phyloP scores from a whole-genome alignment of 2,113 vertebrate species.

The Hippocampus guttulatus region DNA sequence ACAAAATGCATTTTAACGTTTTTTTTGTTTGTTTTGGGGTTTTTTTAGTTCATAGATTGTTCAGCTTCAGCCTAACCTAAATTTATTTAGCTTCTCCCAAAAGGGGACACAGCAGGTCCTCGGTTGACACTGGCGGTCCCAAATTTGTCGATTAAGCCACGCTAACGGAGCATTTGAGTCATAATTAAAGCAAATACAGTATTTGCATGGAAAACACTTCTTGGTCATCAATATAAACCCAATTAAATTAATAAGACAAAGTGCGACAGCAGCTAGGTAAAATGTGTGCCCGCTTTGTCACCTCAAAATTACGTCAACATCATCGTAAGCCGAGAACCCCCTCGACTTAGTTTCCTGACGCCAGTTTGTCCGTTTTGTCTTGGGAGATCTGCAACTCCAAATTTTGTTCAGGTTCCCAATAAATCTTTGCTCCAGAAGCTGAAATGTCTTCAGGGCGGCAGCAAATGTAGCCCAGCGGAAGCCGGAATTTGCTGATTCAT shows the following conservation, averaged over 20 bases:
- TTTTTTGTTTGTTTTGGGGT: conserved; percentile 55
- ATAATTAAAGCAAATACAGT: neutral
- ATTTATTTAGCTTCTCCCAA: neutral
- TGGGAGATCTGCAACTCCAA: neutral
- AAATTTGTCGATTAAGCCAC: neutral
- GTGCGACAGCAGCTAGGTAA: neutral
- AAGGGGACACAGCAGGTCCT: neutral
- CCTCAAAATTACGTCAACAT: neutral
- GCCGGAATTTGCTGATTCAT: neutral
- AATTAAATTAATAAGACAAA: neutral
- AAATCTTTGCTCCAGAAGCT: neutral
- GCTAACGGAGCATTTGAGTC: neutral
- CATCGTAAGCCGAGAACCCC: neutral
- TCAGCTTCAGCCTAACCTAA: neutral
- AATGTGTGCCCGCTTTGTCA: neutral
- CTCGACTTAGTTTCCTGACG: neutral
- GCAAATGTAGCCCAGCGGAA: neutral
- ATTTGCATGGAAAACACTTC: neutral
- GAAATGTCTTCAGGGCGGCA: neutral
- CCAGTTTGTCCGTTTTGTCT: neutral
- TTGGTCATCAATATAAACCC: neutral
- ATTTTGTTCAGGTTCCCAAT: neutral
- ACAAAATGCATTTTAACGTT: conserved; percentile 31
- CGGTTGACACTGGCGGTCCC: neutral
- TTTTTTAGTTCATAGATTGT: neutral